Percentiles rank a stretch among this genome's conserved stretches.
Conservation (phyloP, 2,113 vertebrate species). For the Poeciliopsis retropinna region DNA sequence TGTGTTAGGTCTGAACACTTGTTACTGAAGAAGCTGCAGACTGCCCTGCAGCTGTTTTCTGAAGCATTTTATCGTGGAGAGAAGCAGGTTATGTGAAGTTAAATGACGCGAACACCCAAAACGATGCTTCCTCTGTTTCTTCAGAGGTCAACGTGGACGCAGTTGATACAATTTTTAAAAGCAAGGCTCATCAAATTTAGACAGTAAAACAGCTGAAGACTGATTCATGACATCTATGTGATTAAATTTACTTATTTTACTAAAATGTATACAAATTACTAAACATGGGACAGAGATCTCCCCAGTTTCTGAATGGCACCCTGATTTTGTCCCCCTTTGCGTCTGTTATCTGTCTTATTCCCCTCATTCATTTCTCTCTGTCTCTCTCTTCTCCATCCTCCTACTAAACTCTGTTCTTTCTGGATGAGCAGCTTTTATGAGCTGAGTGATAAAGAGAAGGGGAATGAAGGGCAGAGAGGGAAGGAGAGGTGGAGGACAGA, state of each 20-base stretch:
- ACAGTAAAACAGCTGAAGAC: background rate
- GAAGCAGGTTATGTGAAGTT: constrained; percentile 23
- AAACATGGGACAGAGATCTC: constrained; percentile 5
- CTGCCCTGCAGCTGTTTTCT: constrained; percentile 1
- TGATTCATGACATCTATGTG: background rate
- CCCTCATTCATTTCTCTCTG: constrained; percentile 43
- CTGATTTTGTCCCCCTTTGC: constrained; percentile 1
- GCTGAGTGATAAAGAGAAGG: constrained; percentile 73
- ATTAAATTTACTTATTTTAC: background rate
- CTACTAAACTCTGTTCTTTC: constrained; percentile 72
- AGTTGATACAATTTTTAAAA: background rate
- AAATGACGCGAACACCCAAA: constrained; percentile 32
- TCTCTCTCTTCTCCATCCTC: constrained; percentile 50
- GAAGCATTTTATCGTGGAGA: constrained; percentile 17
- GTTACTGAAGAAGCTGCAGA: constrained; percentile 1
- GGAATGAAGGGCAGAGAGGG: constrained; percentile 74
- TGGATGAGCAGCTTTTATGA: constrained; percentile 78
- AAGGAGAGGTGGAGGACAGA: constrained; percentile 76
- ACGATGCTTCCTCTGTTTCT: constrained; percentile 6
- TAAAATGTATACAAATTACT: background rate
- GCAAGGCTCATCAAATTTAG: constrained; percentile 17
- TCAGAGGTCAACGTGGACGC: constrained; percentile 1
- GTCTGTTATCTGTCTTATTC: constrained; percentile 21
- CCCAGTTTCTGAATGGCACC: background rate
- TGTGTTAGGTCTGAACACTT: background rate